Evolutionary conservation across 2,113 vertebrate genomes (phyloP).

Genomic region (Brachirus orientalis): DNA sequence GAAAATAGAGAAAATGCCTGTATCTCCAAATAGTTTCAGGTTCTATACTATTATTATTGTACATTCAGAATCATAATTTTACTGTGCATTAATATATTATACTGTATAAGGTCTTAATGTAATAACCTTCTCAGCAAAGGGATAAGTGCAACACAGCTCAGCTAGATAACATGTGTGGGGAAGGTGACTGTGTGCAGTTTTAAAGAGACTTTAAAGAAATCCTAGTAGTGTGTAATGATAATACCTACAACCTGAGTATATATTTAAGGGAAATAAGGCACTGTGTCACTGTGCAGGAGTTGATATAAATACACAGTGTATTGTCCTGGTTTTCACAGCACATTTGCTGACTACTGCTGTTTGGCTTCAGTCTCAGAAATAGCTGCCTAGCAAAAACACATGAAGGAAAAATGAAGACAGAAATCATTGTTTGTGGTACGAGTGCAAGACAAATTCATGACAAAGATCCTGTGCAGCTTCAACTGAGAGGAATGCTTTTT

Average conservation of each 20-base stretch:
- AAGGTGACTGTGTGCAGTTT: too few species aligned
- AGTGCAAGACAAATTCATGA: background rate
- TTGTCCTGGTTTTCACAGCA: background rate
- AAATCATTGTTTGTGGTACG: background rate
- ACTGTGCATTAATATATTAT: too few species aligned
- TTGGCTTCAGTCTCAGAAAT: too few species aligned
- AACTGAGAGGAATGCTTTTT: background rate
- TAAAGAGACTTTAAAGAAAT: too few species aligned
- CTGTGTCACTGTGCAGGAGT: background rate
- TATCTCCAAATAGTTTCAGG: too few species aligned
- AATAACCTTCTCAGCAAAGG: conserved; percentile 9
- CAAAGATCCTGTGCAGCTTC: conserved; percentile 9
- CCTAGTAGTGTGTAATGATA: too few species aligned
- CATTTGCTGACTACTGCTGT: background rate
- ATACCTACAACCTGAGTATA: too few species aligned
- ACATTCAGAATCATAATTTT: too few species aligned
- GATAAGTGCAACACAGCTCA: conserved; percentile 23
- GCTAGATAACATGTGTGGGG: background rate
- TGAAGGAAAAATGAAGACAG: background rate
- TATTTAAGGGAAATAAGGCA: background rate
- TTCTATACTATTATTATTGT: too few species aligned
- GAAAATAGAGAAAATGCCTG: too few species aligned
- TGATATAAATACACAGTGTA: background rate
- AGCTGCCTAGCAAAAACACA: background rate
- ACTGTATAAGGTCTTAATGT: background rate